A percentile compares a stretch with the other conserved stretches of the same genome.
Evolutionary conservation across 1,140 invertebrate species (phyloP).

Genomic region (Manduca sexta): DNA sequence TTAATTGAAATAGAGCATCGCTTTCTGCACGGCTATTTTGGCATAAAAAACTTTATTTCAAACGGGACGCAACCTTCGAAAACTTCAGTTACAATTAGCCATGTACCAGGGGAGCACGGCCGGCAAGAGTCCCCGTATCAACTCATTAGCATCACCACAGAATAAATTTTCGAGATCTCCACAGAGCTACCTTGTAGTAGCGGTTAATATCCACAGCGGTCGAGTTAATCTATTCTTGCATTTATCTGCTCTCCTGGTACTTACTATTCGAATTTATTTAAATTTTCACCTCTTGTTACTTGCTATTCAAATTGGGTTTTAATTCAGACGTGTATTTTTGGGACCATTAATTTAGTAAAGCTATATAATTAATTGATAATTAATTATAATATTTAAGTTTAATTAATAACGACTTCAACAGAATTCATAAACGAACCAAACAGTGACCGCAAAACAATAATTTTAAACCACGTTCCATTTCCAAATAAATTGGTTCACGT

Average conservation of each 20-base stretch:
- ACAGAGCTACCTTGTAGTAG: constrained; percentile 3
- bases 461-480: too few relatives aligned
- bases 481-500: too few relatives aligned
- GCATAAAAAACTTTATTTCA: neutral
- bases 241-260: constrained; percentile 19
- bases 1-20: too few relatives aligned
- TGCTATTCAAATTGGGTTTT: neutral
- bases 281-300: constrained; percentile 13
- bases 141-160: constrained; percentile 29
- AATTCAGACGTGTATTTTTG: neutral
- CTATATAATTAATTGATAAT: too few relatives aligned
- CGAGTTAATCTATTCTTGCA: constrained; percentile 29
- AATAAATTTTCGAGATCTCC: constrained; percentile 23
- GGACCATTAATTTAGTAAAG: too few relatives aligned
- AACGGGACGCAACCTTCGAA: too few relatives aligned
- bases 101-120: constrained; percentile 17
- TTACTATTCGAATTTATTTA: constrained; percentile 15
- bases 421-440: too few relatives aligned
- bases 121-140: constrained; percentile 15
- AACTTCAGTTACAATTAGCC: constrained; percentile 10
- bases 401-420: too few relatives aligned
- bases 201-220: constrained; percentile 14
- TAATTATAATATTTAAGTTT: too few relatives aligned
- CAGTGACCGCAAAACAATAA: too few relatives aligned
- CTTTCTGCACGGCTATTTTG: too few relatives aligned